Conservation (phyloP, 2,888 invertebrate species). For the Chymomyza procnemis region DNA sequence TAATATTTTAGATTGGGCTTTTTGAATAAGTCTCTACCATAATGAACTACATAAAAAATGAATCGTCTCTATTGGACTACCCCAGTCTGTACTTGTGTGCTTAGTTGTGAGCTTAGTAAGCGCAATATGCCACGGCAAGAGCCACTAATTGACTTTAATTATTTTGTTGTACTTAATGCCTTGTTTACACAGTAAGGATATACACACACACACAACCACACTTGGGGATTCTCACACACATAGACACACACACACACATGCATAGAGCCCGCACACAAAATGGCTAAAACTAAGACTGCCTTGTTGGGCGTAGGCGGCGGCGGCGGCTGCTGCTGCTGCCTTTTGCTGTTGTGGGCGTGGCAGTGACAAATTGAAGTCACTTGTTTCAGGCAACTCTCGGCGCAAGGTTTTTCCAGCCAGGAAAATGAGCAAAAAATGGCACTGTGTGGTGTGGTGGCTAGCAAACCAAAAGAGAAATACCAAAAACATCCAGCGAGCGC, state of each 20-base stretch:
- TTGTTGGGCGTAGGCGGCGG: not conserved
- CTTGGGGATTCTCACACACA: not conserved
- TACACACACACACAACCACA: slow-evolving; percentile 5
- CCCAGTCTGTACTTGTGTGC: not conserved
- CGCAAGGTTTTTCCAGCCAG: not conserved
- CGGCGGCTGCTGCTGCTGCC: not conserved
- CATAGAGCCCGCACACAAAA: not conserved
- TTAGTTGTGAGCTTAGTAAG: not conserved
- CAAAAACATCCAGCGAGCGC: not conserved
- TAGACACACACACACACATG: not conserved
- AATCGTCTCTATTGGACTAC: too few species aligned
- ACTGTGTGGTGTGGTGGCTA: not conserved
- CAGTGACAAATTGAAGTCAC: slow-evolving; percentile 43
- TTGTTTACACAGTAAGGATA: slow-evolving; percentile 56
- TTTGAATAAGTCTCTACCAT: too few species aligned
- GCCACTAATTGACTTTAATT: slow-evolving; percentile 75
- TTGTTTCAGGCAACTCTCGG: slow-evolving; percentile 18
- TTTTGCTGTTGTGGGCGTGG: slow-evolving; percentile 6
- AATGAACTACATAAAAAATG: too few species aligned
- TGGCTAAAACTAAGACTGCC: not conserved
- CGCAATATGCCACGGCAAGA: slow-evolving; percentile 49
- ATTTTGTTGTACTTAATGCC: slow-evolving; percentile 72
- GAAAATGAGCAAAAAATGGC: not conserved
- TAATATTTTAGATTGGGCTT: too few species aligned
- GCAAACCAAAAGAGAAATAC: not conserved